Evolutionary conservation across 2,888 invertebrate genomes (phyloP).

Genomic region (Agapostemon virescens): DNA sequence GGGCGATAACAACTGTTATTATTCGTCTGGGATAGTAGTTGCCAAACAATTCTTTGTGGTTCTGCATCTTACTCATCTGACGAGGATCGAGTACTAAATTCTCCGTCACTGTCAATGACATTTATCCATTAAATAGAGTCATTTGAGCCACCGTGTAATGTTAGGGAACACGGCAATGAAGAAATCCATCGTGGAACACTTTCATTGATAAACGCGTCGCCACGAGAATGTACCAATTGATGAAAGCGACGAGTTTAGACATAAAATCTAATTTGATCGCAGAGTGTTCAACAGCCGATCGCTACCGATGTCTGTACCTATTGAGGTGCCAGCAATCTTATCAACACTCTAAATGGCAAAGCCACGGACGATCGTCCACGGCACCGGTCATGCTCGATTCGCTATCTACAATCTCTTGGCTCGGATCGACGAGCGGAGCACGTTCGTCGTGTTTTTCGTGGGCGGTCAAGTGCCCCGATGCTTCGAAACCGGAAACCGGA

Average conservation of each 20-base stretch:
- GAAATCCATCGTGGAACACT: neutral
- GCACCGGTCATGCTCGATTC: conserved; percentile 12
- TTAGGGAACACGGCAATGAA: no score
- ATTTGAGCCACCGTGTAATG: no score
- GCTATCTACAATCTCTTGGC: conserved; percentile 27
- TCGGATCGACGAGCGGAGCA: neutral
- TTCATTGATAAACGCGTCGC: neutral
- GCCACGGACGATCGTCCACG: neutral
- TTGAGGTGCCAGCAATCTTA: neutral
- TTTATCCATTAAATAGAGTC: no score
- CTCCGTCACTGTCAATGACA: no score
- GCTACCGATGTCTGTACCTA: neutral
- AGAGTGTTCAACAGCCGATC: neutral
- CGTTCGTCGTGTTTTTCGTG: conserved; percentile 25
- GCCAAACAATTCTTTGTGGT: no score
- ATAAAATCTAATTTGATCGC: neutral
- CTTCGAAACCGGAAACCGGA: conserved; percentile 37
- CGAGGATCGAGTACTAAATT: no score
- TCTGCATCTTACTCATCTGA: no score
- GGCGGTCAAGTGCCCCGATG: neutral
- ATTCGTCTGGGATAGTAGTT: no score
- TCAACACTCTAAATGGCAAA: neutral
- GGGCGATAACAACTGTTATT: no score
- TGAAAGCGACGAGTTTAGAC: neutral
- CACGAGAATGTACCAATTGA: neutral